Evolutionary conservation across 2,113 vertebrate genomes (phyloP).

Genomic region (Pituophis catenifer): DNA sequence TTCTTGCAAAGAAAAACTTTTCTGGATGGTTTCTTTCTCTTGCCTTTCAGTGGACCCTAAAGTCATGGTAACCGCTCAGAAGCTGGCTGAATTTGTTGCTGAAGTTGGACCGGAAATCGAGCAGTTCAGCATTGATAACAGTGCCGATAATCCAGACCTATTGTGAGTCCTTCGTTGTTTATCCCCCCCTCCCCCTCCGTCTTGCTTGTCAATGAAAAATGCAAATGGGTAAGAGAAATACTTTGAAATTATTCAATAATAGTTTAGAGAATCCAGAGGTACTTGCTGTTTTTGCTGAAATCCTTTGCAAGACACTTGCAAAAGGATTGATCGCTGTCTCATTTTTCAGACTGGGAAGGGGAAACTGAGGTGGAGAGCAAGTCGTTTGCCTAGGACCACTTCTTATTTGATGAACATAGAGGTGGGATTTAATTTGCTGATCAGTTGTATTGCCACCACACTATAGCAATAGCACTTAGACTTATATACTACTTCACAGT

Average conservation of each 20-base stretch:
- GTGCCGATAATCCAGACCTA: constrained; percentile 75
- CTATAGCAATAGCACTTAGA: not conserved
- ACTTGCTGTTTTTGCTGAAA: not conserved
- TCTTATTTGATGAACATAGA: not conserved
- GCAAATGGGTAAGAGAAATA: not conserved
- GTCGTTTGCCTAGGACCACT: not conserved
- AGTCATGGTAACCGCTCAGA: constrained; percentile 76
- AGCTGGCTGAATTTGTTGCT: constrained; percentile 74
- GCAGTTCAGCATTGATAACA: constrained; percentile 79
- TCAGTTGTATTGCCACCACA: not conserved
- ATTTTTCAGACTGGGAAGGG: not conserved
- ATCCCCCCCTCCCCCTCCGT: not conserved
- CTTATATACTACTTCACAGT: not conserved
- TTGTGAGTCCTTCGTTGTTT: constrained; percentile 62
- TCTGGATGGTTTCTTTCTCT: rapidly evolving
- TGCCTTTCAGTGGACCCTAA: constrained; percentile 70
- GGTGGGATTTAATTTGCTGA: not conserved
- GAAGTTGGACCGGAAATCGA: constrained; percentile 79
- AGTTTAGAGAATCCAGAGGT: not conserved
- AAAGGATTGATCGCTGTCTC: not conserved
- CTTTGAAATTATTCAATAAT: not conserved
- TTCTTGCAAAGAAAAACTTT: not conserved
- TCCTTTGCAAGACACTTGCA: not conserved
- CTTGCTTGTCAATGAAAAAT: not conserved
- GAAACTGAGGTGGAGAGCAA: not conserved